Evolutionary conservation across 2,888 invertebrate species (phyloP).

Genomic region (Tenodera sinensis): DNA sequence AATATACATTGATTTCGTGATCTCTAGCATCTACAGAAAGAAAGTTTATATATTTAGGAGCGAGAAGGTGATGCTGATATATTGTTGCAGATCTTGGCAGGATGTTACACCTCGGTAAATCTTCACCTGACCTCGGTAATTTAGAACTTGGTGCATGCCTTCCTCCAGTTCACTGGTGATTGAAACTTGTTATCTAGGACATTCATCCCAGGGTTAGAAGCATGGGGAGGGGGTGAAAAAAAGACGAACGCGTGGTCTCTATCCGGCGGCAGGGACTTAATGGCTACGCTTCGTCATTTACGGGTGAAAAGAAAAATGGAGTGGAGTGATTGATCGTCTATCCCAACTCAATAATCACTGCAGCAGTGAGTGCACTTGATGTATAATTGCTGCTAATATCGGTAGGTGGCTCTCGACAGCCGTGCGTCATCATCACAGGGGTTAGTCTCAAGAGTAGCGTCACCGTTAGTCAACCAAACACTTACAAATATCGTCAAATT

Average conservation of each 20-base stretch:
- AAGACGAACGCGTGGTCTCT: not conserved
- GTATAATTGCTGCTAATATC: conserved; percentile 6
- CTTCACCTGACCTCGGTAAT: not conserved
- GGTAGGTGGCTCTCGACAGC: not conserved
- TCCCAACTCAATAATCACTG: not conserved
- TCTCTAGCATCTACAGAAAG: too few relatives aligned
- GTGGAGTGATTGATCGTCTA: not conserved
- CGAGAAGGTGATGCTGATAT: not conserved
- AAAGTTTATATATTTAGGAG: not conserved
- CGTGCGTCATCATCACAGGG: not conserved
- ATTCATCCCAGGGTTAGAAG: not conserved
- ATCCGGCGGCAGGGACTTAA: not conserved
- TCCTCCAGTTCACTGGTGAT: not conserved
- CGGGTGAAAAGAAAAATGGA: conserved; percentile 6
- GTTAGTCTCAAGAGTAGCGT: not conserved
- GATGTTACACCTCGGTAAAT: not conserved
- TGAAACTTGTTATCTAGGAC: not conserved
- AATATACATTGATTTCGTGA: too few relatives aligned
- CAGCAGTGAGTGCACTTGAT: not conserved
- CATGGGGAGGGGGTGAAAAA: not conserved
- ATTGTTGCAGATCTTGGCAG: not conserved
- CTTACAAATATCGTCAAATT: not conserved
- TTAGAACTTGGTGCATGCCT: not conserved
- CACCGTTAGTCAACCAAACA: not conserved
- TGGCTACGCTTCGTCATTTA: conserved; percentile 2